phyloP scores from a whole-genome alignment of 1,140 invertebrate genomes.

The Bactericera cockerelli region DNA sequence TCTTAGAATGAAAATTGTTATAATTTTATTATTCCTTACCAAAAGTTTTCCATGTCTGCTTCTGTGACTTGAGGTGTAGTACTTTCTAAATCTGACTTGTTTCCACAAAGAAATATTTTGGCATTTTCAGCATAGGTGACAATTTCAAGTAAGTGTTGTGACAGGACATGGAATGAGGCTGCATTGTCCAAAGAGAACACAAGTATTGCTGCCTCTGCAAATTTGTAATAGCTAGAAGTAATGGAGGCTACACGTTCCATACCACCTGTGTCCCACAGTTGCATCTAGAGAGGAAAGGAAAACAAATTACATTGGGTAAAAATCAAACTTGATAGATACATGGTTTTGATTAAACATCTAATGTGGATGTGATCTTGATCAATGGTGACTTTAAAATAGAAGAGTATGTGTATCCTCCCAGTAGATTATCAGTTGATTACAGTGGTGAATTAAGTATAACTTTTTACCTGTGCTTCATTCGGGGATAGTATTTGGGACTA shows the following conservation, averaged over 20 bases:
- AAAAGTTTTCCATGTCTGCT: conserved; percentile 78
- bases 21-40: too few species aligned
- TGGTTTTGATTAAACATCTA: too few species aligned
- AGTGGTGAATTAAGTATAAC: too few species aligned
- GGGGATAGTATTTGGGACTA: too few species aligned
- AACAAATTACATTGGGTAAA: background rate
- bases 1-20: too few species aligned
- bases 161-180: conserved; percentile 77
- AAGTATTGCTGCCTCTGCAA: conserved; percentile 77
- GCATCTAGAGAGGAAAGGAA: conserved; percentile 43
- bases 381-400: too few species aligned
- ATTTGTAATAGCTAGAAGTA: conserved; percentile 85
- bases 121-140: conserved; percentile 85
- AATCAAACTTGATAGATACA: too few species aligned
- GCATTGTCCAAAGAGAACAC: conserved; percentile 82
- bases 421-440: too few species aligned
- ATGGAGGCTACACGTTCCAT: conserved; percentile 89
- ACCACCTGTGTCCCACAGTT: conserved; percentile 85
- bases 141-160: conserved; percentile 78
- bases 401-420: too few species aligned
- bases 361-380: too few species aligned
- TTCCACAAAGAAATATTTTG: conserved; percentile 83
- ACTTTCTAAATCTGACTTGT: conserved; percentile 66
- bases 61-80: conserved; percentile 60
- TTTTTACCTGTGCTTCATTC: too few species aligned